Evolutionary conservation across 2,797 vertebrate species (phyloP), one percentile per base, ranked within the genome.

Genomic region (Microcaecilia unicolor): DNA sequence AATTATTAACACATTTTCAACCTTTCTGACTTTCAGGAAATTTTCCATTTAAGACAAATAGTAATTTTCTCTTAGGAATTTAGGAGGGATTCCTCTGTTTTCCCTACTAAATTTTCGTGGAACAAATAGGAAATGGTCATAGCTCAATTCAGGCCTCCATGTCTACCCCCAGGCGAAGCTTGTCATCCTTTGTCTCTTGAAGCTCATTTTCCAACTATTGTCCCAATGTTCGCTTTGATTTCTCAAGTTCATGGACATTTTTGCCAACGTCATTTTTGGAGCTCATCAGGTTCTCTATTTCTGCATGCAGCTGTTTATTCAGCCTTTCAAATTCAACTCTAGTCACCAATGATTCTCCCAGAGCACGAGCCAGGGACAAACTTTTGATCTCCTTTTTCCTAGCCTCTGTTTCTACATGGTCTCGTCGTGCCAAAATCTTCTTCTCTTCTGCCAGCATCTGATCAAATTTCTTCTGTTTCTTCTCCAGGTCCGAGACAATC

Each of bases 391-490:
- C 85, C 43, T 86, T 89, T 66, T 88, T 86, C 28, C 86, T 60
- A 3, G 86, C 86, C 40, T 89, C 86, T 1, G 85, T 86, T 42
- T 89, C 86, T 0, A 86, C 85, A 2, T 83, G 71, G 54, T 89
- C 86, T 2, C 86, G 70, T 46, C 86, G 78, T 10, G 84, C 81
- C 8, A 84, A 87, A 38, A 87, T 58, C 34, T 67, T 86, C 61
- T 89, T 89, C 19, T 89, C 86, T 42, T 89, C 86, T 1, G 85
- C 86, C 37, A 87, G 52, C 49, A 89, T 70, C 86, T 89, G 93
- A 52, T 97, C 93, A 19, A 97, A 97, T 62, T 94, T 97, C 71
- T 96, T 97, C 76, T 97, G 93, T 50, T 96, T 97, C 57, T 97
- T 97, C 64, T 97, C 93, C 43, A 97, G 42, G 73, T 86, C 96